These are phyloP conservation scores for Semnornis frantzii DNA, from an alignment of 2,113 vertebrate genomes.

Conservation along the genomic window DNA sequence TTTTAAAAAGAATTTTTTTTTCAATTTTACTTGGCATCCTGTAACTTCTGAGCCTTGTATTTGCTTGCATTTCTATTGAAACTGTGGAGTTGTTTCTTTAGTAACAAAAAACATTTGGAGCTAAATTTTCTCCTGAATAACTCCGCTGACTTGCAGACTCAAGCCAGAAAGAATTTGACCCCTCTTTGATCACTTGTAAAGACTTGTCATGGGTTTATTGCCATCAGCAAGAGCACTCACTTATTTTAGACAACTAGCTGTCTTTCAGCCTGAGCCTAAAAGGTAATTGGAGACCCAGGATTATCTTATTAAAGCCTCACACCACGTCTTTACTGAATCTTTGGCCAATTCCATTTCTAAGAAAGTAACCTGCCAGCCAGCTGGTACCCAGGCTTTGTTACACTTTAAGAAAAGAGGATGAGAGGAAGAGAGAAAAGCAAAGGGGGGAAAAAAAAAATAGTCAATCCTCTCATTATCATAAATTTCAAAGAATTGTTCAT, in stretches of 20 bases:
- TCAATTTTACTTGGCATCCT: not conserved
- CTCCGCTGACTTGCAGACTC: not conserved
- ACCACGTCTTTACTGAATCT: not conserved
- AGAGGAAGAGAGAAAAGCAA: not conserved
- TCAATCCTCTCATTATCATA: slow-evolving; percentile 18
- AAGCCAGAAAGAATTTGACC: not conserved
- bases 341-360: slow-evolving; percentile 15
- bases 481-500: slow-evolving; percentile 13
- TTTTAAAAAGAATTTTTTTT: not conserved
- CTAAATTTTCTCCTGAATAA: not conserved
- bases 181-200: not conserved
- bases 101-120: not conserved
- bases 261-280: not conserved
- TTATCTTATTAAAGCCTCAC: not conserved
- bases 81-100: not conserved
- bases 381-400: slow-evolving; percentile 25
- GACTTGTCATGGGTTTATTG: not conserved
- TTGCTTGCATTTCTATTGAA: not conserved
- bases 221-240: not conserved
- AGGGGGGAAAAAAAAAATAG: not conserved
- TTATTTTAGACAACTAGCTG: not conserved
- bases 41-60: not conserved
- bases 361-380: slow-evolving; percentile 2
- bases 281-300: not conserved
- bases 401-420: not conserved